Evolutionary conservation across 2,797 vertebrate species (phyloP).

Genomic region (Sparus aurata): DNA sequence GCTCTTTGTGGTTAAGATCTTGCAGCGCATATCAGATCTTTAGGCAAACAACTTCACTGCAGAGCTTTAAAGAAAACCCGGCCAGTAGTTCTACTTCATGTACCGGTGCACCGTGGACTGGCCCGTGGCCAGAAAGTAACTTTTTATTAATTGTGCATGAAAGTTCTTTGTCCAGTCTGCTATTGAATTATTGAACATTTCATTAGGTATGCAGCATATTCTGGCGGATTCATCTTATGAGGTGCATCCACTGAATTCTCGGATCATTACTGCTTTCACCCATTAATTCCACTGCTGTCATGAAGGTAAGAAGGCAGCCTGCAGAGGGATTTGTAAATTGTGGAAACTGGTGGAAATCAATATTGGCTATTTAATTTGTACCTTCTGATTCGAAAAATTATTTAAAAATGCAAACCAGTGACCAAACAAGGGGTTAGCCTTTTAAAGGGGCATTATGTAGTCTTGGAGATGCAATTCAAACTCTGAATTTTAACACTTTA

Average conservation of each 20-base stretch:
- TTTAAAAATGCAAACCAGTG: not conserved
- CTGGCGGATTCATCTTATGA: conserved; percentile 1
- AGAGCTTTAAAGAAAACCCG: conserved; percentile 31
- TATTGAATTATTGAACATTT: conserved; percentile 29
- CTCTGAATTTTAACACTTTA: too few relatives aligned
- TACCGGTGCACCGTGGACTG: not conserved
- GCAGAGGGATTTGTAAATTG: conserved; percentile 12
- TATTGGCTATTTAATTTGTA: conserved; percentile 3
- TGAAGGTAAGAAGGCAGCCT: not conserved
- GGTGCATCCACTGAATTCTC: conserved; percentile 17
- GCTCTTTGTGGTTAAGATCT: conserved; percentile 63
- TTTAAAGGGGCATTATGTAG: too few relatives aligned
- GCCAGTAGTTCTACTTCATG: conserved; percentile 29
- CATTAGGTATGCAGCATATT: conserved; percentile 17
- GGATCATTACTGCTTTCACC: conserved; percentile 17
- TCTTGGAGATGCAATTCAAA: too few relatives aligned
- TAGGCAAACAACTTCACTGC: conserved; percentile 62
- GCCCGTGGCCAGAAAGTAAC: conserved; percentile 5
- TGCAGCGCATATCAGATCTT: conserved; percentile 55
- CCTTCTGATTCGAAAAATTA: not conserved
- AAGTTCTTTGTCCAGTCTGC: conserved; percentile 27
- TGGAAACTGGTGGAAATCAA: not conserved
- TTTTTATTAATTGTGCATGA: conserved; percentile 32
- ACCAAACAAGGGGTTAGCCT: not conserved
- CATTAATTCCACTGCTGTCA: conserved; percentile 14